These are phyloP conservation scores for Calliopsis andreniformis DNA, from an alignment of 1,140 invertebrate genomes.

Conservation along the genomic window DNA sequence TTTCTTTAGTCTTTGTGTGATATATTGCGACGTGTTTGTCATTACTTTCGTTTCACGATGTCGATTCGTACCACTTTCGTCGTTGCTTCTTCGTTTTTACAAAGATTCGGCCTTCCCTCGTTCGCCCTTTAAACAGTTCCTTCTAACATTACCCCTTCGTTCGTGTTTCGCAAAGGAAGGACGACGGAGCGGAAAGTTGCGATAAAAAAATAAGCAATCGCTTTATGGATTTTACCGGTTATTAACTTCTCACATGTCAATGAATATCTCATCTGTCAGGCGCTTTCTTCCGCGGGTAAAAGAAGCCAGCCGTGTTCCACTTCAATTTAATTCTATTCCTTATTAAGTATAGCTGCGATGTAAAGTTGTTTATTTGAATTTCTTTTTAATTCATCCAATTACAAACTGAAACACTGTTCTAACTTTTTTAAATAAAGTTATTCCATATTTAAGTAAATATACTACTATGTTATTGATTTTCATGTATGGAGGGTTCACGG, in stretches of 20 bases:
- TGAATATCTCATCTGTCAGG: not conserved
- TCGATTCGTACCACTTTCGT: slow-evolving; percentile 10
- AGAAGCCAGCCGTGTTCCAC: not conserved
- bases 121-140: not conserved
- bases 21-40: slow-evolving; percentile 55
- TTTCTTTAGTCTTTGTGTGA: slow-evolving; percentile 58
- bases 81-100: not conserved
- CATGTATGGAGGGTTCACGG: too few species aligned
- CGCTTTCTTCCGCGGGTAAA: slow-evolving; percentile 1
- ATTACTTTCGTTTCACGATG: slow-evolving; percentile 53
- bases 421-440: too few species aligned
- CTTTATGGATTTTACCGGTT: slow-evolving; percentile 27
- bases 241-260: slow-evolving; percentile 25
- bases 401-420: too few species aligned
- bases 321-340: not conserved
- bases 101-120: not conserved
- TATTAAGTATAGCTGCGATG: not conserved
- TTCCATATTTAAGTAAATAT: too few species aligned
- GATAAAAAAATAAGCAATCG: slow-evolving; percentile 48
- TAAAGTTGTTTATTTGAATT: not conserved
- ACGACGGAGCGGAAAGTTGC: slow-evolving; percentile 19
- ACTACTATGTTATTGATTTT: too few species aligned
- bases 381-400: not conserved
- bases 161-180: not conserved
- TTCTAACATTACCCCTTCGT: not conserved